phyloP scores from a whole-genome alignment of 2,888 invertebrate genomes.

The Lasioglossum villosulum region DNA sequence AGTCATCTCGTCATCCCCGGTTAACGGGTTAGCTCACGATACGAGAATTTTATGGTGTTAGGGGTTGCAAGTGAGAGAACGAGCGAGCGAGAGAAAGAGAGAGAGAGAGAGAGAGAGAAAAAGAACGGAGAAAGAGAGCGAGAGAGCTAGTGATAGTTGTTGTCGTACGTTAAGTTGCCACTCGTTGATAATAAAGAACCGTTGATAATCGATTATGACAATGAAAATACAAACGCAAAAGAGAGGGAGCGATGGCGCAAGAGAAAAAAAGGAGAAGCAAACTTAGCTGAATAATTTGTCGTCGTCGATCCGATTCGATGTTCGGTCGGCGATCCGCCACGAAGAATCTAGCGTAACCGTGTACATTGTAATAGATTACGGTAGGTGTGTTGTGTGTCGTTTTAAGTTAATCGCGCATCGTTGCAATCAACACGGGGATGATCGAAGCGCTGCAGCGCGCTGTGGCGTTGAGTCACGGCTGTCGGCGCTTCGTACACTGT shows the following conservation, averaged over 20 bases:
- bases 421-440: conserved; percentile 40
- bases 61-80: neutral
- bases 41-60: neutral
- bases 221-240: conserved; percentile 40
- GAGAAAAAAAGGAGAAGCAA: neutral
- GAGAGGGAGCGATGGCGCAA: neutral
- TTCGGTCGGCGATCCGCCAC: neutral
- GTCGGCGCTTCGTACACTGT: conserved; percentile 32
- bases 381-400: conserved; percentile 36
- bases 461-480: conserved; percentile 13
- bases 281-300: conserved; percentile 1
- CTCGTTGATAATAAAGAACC: conserved; percentile 50
- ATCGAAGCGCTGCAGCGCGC: conserved; percentile 20
- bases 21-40: conserved; percentile 9
- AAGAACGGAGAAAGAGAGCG: neutral
- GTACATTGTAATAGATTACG: conserved; percentile 30
- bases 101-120: neutral
- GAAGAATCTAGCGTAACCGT: conserved; percentile 26
- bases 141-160: conserved; percentile 34
- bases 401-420: conserved; percentile 42
- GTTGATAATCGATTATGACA: conserved; percentile 61
- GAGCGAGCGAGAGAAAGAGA: neutral
- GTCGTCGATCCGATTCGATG: conserved; percentile 27
- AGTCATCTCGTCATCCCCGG: neutral
- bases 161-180: conserved; percentile 55